Evolutionary conservation across 2,888 invertebrate species (phyloP).

Genomic region (Diarsia brunnea): DNA sequence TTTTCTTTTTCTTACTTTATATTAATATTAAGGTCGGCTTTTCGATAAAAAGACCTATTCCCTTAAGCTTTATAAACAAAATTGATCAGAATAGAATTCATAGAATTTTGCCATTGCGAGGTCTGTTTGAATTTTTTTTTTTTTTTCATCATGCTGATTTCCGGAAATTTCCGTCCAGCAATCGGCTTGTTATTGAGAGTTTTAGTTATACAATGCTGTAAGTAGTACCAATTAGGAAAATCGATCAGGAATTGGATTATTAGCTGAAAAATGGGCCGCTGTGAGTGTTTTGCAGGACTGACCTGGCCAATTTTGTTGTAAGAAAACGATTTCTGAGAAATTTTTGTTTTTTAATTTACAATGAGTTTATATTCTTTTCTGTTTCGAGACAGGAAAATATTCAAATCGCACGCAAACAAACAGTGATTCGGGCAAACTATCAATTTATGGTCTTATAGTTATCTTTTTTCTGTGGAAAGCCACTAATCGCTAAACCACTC

Average conservation of each 20-base stretch:
- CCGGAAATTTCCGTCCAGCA: not conserved
- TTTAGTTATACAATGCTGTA: not conserved
- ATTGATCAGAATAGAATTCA: not conserved
- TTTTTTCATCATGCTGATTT: not conserved
- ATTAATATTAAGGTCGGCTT: not conserved
- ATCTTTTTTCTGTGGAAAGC: not conserved
- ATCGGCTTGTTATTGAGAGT: not conserved
- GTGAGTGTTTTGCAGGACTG: conserved; percentile 7
- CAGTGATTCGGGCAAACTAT: not conserved
- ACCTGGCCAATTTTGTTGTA: not conserved
- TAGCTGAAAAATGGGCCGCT: not conserved
- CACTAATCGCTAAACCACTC: not conserved
- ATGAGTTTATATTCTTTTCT: not conserved
- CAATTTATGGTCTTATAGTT: not conserved
- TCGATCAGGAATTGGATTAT: conserved; percentile 3
- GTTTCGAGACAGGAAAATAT: not conserved
- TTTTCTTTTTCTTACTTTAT: not conserved
- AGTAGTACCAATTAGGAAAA: conserved; percentile 6
- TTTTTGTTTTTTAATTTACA: not conserved
- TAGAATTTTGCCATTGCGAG: not conserved
- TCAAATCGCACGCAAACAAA: not conserved
- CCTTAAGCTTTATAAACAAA: not conserved
- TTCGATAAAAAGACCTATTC: too few relatives aligned
- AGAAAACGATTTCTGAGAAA: not conserved
- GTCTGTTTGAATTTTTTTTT: not conserved